Base-by-base conservation (phyloP, 2,113 vertebrate genomes). In the Cryptomyrus ogoouensis region DNA sequence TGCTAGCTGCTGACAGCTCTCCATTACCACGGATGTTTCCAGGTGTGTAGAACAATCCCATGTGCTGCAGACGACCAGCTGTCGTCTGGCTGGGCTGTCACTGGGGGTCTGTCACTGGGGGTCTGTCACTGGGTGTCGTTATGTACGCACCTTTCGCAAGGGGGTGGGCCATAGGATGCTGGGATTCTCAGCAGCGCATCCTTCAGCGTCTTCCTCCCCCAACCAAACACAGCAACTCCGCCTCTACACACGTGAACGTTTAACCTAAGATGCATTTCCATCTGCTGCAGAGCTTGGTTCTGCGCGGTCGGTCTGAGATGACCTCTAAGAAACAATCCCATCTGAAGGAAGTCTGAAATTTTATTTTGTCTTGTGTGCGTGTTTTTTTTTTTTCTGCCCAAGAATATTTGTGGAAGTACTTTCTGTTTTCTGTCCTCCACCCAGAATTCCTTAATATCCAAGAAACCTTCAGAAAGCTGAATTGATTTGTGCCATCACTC, bases 221-320 rank as follows among this genome's bases (percentile, higher is more conserved):
- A 2, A 5, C 15, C 31, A 3, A 6, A 17, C 70, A 17, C 70
- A 77, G 10, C 17, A 39, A 80, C 62, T 70, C 62, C 62, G 10
- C 50, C 52, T 31, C 42, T 94, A 92, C 87, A 49, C 39, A 83
- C 5, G 39, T 66, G 56, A 42, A 83, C 31, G 86, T 53, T 49
- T n/a, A 91, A 88, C 31, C 47, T 88, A 74, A 66, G 83, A 50
- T 90, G 83, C 66, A 91, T 91, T 88, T 77, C 5, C 77, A 83
- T 53, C 89, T 83, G 80, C 66, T 85, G 74, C 13, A 13, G 50
- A 24, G n/a, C 80, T n/a, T n/a, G 39, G 44, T 84, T 84, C 42
- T 46, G 15, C 9, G 9, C 9, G 2, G 8, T n/a, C 46, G 46
- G 19, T 24, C 84, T 50, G 46, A 27, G 42, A 13, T 86, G 84